phyloP scores from a whole-genome alignment of 2,113 vertebrate genomes.

The Colistium nudipinnis region DNA sequence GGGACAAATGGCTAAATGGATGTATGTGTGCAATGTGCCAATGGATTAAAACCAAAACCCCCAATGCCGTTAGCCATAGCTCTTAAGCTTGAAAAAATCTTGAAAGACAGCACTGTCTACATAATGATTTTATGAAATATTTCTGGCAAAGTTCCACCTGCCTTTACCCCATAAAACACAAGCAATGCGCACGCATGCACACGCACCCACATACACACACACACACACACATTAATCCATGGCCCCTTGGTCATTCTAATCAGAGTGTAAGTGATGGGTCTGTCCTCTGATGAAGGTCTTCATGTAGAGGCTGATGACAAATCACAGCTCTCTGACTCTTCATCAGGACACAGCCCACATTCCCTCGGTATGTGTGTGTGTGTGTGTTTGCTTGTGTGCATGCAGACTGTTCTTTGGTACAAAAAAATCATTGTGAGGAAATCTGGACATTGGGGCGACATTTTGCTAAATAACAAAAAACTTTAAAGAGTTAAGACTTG shows the following conservation, averaged over 20 bases:
- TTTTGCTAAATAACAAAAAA: no score
- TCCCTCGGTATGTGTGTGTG: conserved; percentile 14
- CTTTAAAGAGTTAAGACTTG: no score
- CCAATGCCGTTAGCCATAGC: no score
- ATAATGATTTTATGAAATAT: neutral
- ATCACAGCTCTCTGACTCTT: conserved; percentile 71
- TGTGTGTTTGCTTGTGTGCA: neutral
- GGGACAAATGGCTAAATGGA: no score
- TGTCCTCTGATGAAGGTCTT: conserved; percentile 78
- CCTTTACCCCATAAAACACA: neutral
- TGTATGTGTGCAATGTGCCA: no score
- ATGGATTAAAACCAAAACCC: no score
- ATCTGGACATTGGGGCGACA: no score
- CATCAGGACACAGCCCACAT: conserved; percentile 63
- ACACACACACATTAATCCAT: conserved; percentile 10
- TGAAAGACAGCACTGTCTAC: neutral
- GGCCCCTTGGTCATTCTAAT: conserved; percentile 62
- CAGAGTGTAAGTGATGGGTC: conserved; percentile 71
- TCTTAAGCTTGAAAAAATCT: neutral
- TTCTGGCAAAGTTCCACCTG: conserved; percentile 5
- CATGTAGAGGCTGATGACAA: conserved; percentile 72
- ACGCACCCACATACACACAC: conserved; percentile 26
- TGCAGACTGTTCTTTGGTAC: no score
- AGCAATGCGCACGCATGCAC: neutral
- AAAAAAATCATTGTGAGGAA: no score